Base-by-base conservation (phyloP, 2,113 vertebrate species). In the Malaclemys terrapin region DNA sequence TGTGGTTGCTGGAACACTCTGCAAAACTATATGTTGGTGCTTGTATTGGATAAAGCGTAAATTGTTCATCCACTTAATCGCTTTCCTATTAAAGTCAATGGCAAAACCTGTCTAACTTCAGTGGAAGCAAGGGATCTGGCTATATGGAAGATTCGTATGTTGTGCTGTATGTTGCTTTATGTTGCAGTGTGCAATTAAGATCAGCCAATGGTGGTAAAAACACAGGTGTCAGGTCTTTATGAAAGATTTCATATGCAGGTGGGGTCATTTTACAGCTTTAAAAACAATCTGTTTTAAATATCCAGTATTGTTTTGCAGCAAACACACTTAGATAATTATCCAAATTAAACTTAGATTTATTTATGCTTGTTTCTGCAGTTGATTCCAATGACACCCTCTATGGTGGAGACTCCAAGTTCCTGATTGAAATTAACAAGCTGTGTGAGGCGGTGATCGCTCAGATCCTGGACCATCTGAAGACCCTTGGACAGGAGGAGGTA, bases 321-420 rank as follows among this genome's bases (percentile, higher is more conserved):
- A 90, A 42, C 49, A 76, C 80, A 93, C 38, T 25, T 78, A 17
- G 53, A 25, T 0, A 87, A 25, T n/a, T 94, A 84, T 85, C 19
- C 85, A 94, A 49, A 83, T 65, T 93, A 93, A 96, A 56, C 50
- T 79, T 89, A 84, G 89, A 25, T 93, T 92, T 20, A 5, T 94
- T 81, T 29, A 20, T 59, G 47, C 93, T 65, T 94, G n/a, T 85
- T 65, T 81, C 80, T 87, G 90, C 96, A 99, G 99, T 99, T 89
- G 99, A 99, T 96, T 99, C 99, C 93, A 99, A 99, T 5, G 99
- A 99, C 96, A 98, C 98, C 16, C 99, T 99, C 14, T 99, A 99
- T 3, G 99, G 99, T 8, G 99, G 99, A 90, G 99, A 99, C 97
- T 98, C 99, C 87, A 99, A 99, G 97, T 99, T 99, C 89, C 96